A percentile compares a stretch with the other conserved stretches of the same genome.
Evolutionary conservation across 2,113 vertebrate species (phyloP).

Genomic region (Bagarius yarrelli): DNA sequence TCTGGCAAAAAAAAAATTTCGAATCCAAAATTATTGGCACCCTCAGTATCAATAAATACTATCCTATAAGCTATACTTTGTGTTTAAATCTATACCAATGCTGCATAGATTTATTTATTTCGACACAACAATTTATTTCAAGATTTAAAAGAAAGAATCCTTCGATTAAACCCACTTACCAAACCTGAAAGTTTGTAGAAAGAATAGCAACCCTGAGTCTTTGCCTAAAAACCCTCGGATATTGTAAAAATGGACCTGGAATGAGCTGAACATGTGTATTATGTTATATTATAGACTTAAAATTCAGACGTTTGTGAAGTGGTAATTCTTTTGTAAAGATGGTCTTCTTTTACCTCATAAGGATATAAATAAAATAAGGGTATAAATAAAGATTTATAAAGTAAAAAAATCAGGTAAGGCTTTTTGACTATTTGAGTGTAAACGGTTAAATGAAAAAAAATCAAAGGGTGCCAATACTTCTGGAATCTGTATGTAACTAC

Average conservation of each 20-base stretch:
- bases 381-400: too few species aligned
- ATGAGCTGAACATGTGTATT: background rate
- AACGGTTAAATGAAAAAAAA: too few species aligned
- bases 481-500: background rate
- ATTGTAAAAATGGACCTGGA: background rate
- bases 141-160: background rate
- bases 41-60: background rate
- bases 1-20: background rate
- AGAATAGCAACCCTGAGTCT: background rate
- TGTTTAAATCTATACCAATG: background rate
- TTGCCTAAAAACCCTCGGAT: background rate
- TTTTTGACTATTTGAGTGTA: too few species aligned
- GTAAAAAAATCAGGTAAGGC: too few species aligned
- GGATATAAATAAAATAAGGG: too few species aligned
- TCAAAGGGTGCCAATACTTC: background rate
- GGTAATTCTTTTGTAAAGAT: too few species aligned
- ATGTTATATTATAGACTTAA: too few species aligned
- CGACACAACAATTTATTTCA: background rate
- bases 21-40: conserved; percentile 4
- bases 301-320: too few species aligned
- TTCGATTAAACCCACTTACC: background rate
- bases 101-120: background rate
- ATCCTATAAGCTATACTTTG: background rate
- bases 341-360: too few species aligned
- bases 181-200: background rate